Base-by-base conservation (phyloP, 2,797 vertebrate genomes). In the Merluccius polli region DNA sequence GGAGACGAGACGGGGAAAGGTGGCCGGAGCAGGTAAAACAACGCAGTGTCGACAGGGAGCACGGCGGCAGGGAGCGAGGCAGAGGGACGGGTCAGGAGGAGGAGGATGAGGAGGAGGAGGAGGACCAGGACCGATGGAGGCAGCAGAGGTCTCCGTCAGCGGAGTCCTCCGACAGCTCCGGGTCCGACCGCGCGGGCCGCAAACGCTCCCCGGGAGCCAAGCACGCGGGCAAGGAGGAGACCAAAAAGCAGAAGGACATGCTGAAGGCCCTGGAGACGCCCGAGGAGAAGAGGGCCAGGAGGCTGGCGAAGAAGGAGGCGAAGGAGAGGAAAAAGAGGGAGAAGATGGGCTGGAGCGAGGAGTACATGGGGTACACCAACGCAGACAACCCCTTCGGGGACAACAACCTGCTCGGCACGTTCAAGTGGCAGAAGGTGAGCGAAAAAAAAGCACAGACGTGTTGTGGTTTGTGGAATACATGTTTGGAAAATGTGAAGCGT, bases 271-370 rank as follows among this genome's bases (percentile, higher is more conserved):
- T 99, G 63, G 98, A 99, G 89, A 98, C 96, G 0, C 98, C 98
- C 0, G 98, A 99, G 82, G 98, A 99, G 89, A 99, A 99, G 79
- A 91, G 98, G 29, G 96, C 97, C 0, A 94, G 98, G n/a, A 92
- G 98, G 10, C 84, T 99, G 83, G 94, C 97, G 32, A 99, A 99
- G 89, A 99, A 99, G 73, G 98, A 99, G 73, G 93, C 97, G 59
- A 99, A 99, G 78, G 98, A 99, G 88, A 95, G 98, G 81, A 98
- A 96, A 85, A 96, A 98, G 85, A 92, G 97, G 8, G 97, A 99
- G 89, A 99, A 99, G 91, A 99, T 99, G 98, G 98, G 98, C 24
- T 99, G 98, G 98, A 98, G 98, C 1, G 98, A 99, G 84, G 98
- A 99, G 82, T 99, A 99, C 84, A 98, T 99, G 98, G 98, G 98